Conservation (phyloP, 2,888 invertebrate genomes). For the Aspidiotus destructor region DNA sequence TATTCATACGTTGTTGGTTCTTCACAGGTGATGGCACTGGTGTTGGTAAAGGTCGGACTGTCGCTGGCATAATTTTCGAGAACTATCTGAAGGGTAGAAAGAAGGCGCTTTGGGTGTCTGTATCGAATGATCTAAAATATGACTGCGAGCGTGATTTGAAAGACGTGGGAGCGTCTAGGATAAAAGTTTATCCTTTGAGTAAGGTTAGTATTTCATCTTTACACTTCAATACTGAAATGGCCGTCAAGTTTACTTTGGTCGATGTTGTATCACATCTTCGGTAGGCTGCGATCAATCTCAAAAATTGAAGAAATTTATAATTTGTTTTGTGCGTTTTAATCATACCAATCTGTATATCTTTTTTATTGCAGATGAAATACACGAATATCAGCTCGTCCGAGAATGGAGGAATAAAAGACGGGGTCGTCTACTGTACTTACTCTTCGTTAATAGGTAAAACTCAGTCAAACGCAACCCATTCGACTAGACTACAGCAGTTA, state of each 20-base stretch:
- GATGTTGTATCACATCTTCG: too few relatives aligned
- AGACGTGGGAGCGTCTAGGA: slow-evolving; percentile 87
- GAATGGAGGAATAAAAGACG: slow-evolving; percentile 86
- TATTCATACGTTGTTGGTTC: not conserved
- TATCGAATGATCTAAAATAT: slow-evolving; percentile 95
- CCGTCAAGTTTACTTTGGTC: not conserved
- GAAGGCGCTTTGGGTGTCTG: slow-evolving; percentile 96
- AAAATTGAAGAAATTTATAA: too few relatives aligned
- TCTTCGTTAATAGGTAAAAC: slow-evolving; percentile 96
- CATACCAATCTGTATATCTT: too few relatives aligned
- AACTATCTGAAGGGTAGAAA: slow-evolving; percentile 89
- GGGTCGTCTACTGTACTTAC: slow-evolving; percentile 96
- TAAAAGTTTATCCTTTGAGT: slow-evolving; percentile 77
- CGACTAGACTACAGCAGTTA: slow-evolving; percentile 87
- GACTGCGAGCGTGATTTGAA: slow-evolving; percentile 92
- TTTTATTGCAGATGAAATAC: slow-evolving; percentile 72
- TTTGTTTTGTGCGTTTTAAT: too few relatives aligned
- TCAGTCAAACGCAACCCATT: slow-evolving; percentile 74
- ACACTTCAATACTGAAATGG: slow-evolving; percentile 3
- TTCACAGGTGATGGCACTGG: slow-evolving; percentile 87
- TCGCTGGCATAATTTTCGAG: slow-evolving; percentile 95
- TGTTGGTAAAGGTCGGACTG: slow-evolving; percentile 94
- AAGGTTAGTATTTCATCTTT: slow-evolving; percentile 50
- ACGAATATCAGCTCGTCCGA: slow-evolving; percentile 89
- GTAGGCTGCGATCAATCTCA: too few relatives aligned